phyloP scores from a whole-genome alignment of 1,140 invertebrate species.

The Cecropterus lyciades region DNA sequence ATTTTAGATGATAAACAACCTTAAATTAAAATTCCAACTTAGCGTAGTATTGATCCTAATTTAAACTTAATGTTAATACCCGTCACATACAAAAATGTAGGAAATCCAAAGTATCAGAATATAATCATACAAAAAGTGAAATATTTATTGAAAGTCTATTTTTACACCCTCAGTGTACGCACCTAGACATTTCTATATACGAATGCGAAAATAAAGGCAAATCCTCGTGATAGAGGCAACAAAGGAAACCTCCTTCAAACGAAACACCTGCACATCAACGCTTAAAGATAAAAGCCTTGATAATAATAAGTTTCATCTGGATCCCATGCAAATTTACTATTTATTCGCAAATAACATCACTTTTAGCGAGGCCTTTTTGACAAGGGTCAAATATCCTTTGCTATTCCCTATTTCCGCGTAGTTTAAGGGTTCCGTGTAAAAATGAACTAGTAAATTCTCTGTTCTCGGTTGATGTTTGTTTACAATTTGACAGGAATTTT shows the following conservation, averaged over 20 bases:
- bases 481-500: too few species aligned
- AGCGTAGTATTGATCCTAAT: too few species aligned
- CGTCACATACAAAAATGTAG: too few species aligned
- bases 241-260: constrained; percentile 18
- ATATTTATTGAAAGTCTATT: background rate
- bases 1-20: too few species aligned
- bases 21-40: too few species aligned
- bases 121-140: background rate
- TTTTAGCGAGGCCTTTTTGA: constrained; percentile 46
- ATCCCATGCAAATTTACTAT: constrained; percentile 60
- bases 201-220: background rate
- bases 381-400: constrained; percentile 59
- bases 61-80: too few species aligned
- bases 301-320: constrained; percentile 38
- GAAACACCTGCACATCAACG: constrained; percentile 26
- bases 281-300: constrained; percentile 23
- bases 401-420: constrained; percentile 56
- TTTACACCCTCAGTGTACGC: background rate
- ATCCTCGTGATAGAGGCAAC: background rate
- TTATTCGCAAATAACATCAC: constrained; percentile 63
- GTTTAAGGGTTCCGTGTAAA: constrained; percentile 37
- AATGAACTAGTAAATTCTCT: too few species aligned
- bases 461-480: too few species aligned
- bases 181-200: background rate
- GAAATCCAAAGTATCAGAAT: too few species aligned